Percentiles rank a stretch among this genome's conserved stretches.
Evolutionary conservation across 2,113 vertebrate genomes (phyloP).

Genomic region (Aptenodytes patagonicus): DNA sequence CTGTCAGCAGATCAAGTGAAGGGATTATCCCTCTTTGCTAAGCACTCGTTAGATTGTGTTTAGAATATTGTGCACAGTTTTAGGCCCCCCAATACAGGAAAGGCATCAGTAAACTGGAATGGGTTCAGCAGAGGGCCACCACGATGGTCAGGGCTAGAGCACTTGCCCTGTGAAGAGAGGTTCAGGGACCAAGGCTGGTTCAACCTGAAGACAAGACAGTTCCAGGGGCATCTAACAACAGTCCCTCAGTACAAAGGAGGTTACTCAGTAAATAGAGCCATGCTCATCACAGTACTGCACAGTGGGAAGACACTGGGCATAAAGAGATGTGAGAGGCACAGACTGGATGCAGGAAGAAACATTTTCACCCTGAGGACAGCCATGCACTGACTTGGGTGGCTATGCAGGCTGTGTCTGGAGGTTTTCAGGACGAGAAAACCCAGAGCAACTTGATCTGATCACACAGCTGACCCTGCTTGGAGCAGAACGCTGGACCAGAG

Average conservation of each 20-base stretch:
- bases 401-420: background rate
- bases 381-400: background rate
- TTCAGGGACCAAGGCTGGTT: background rate
- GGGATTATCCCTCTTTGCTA: background rate
- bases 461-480: background rate
- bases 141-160: background rate
- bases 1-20: background rate
- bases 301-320: background rate
- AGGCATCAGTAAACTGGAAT: background rate
- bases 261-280: background rate
- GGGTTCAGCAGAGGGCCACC: background rate
- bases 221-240: background rate
- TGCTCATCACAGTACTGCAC: background rate
- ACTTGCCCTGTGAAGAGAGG: background rate
- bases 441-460: background rate
- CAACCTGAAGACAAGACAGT: background rate
- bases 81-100: background rate
- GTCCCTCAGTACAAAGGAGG: background rate
- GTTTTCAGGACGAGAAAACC: background rate
- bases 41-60: accelerated
- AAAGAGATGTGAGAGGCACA: background rate
- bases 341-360: background rate
- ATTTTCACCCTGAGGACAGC: background rate
- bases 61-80: background rate
- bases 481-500: background rate